Conservation (phyloP, 1,140 invertebrate species). For the Drosophila mauritiana region DNA sequence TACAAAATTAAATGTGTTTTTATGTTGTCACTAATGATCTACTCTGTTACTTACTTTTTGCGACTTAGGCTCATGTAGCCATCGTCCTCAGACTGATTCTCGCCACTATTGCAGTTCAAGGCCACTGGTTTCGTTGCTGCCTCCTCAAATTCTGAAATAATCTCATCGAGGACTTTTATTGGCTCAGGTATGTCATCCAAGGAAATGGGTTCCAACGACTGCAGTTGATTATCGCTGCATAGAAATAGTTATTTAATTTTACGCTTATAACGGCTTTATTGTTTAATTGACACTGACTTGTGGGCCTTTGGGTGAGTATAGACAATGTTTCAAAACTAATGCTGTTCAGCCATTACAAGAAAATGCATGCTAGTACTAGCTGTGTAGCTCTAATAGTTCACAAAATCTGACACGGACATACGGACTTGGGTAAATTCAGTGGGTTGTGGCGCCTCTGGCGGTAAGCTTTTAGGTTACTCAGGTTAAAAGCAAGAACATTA, state of each 20-base stretch:
- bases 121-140: constrained; percentile 85
- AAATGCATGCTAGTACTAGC: too few relatives aligned
- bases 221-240: constrained; percentile 52
- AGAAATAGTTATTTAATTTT: constrained; percentile 21
- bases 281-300: too few relatives aligned
- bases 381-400: too few relatives aligned
- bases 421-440: too few relatives aligned
- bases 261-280: too few relatives aligned
- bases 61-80: constrained; percentile 96
- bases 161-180: constrained; percentile 93
- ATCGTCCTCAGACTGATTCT: constrained; percentile 94
- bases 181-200: constrained; percentile 86
- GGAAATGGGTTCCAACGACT: constrained; percentile 67
- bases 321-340: too few relatives aligned
- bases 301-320: too few relatives aligned
- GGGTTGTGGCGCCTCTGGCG: too few relatives aligned
- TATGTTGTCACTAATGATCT: not conserved
- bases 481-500: too few relatives aligned
- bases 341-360: too few relatives aligned
- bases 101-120: constrained; percentile 86
- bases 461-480: too few relatives aligned
- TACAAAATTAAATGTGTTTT: not conserved
- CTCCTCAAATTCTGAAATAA: constrained; percentile 94
- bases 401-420: too few relatives aligned
- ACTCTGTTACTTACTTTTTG: constrained; percentile 86